Evolutionary conservation across 2,797 vertebrate genomes (phyloP).

Genomic region (Sparidentex hasta): DNA sequence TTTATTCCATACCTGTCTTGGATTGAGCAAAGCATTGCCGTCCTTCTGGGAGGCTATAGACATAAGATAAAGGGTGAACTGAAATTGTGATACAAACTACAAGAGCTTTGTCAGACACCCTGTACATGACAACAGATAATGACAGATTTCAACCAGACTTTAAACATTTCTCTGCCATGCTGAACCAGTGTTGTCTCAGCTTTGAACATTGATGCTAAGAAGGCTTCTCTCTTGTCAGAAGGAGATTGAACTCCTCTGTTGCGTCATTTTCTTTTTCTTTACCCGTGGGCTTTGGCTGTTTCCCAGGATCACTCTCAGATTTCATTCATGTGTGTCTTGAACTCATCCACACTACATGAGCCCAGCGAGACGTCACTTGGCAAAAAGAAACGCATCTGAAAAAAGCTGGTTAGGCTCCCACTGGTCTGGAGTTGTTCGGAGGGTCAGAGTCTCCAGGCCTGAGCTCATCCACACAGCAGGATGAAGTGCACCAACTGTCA

Average conservation of each 20-base stretch:
- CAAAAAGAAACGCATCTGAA: slow-evolving; percentile 22
- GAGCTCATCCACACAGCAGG: slow-evolving; percentile 32
- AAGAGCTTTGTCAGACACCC: background rate
- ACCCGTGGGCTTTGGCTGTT: slow-evolving; percentile 7
- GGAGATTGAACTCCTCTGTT: slow-evolving; percentile 12
- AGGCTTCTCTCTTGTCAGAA: background rate
- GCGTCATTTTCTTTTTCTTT: slow-evolving; percentile 33
- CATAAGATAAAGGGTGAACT: background rate
- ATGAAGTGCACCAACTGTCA: slow-evolving; percentile 8
- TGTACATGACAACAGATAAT: background rate
- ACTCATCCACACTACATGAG: background rate
- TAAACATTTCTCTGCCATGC: background rate
- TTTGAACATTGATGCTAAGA: background rate
- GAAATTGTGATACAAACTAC: background rate
- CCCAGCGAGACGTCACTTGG: background rate
- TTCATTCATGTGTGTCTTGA: slow-evolving; percentile 34
- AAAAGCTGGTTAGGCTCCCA: slow-evolving; percentile 14
- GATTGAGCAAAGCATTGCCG: background rate
- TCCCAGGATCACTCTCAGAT: slow-evolving; percentile 24
- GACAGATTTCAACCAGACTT: slow-evolving; percentile 1
- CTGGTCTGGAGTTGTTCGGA: slow-evolving; percentile 9
- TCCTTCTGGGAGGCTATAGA: slow-evolving; percentile 10
- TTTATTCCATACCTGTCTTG: background rate
- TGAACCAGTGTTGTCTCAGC: background rate
- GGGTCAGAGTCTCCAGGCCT: slow-evolving; percentile 19